Percentiles rank a stretch among this genome's conserved stretches.
Evolutionary conservation across 2,113 vertebrate genomes (phyloP).

Genomic region (Poecilia latipinna): DNA sequence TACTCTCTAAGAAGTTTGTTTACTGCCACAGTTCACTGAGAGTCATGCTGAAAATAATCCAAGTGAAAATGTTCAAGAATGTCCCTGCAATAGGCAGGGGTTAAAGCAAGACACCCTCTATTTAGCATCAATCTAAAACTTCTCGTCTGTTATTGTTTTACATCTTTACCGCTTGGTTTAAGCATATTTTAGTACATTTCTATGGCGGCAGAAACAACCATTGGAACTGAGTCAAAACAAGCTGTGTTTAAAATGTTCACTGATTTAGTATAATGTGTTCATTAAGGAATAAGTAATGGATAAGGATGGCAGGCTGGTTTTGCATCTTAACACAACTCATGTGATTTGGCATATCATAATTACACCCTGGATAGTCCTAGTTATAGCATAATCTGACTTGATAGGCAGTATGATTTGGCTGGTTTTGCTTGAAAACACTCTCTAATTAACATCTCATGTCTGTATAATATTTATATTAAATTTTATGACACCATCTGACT

Average conservation of each 20-base stretch:
- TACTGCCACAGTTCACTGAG: constrained; percentile 13
- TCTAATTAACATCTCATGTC: neutral
- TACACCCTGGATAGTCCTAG: neutral
- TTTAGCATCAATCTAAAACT: neutral
- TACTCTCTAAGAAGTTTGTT: constrained; percentile 43
- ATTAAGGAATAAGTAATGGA: neutral
- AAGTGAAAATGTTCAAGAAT: constrained; percentile 20
- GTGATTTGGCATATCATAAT: neutral
- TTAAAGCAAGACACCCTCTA: constrained; percentile 15
- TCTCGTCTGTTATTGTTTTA: neutral
- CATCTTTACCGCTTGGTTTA: neutral
- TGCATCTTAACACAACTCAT: neutral
- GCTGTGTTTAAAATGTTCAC: neutral
- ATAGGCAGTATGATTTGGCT: neutral
- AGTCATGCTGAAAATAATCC: constrained; percentile 21
- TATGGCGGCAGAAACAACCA: neutral
- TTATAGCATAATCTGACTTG: neutral
- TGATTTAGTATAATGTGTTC: neutral
- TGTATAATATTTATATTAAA: neutral
- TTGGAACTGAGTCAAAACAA: neutral
- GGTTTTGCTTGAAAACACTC: neutral
- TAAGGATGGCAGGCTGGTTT: neutral
- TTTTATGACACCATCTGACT: neutral
- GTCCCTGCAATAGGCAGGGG: constrained; percentile 11
- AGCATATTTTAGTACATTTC: neutral